Base-by-base conservation (phyloP, 2,113 vertebrate species). In the Forbesichthys papilliferus region DNA sequence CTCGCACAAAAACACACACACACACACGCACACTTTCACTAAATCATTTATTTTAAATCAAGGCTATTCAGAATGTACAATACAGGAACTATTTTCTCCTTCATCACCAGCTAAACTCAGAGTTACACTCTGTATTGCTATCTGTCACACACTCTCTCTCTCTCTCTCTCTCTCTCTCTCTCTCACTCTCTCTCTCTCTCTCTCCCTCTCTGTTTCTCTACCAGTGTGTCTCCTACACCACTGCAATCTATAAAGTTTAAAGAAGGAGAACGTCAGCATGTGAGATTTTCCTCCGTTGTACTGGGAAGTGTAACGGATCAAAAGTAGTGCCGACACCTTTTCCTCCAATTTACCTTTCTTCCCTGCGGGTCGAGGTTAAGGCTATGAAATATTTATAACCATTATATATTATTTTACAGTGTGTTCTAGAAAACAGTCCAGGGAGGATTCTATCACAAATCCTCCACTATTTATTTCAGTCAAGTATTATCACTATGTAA, bases 51-150 rank as follows among this genome's bases (percentile, higher is more conserved):
- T 59, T 60, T 27, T 51, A 20, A 66, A 86, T 81, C 75, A 78
- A 84, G 76, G 74, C 46, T 67, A 84, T 82, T 83, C 69, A 56
- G 42, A 79, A 75, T 68, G 77, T 54, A 79, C 69, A 83, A 72
- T 68, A 48, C 47, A 58, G 60, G 67, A 61, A 68, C 75, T 59
- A 71, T 60, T 58, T 68, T 57, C 79, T 42, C 61, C 54, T 77
- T 49, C 64, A 52, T 66, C 34, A 9, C 42, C 13, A 0, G 16
- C 49, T 36, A 5, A 53, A 48, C 16, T 27, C 18, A 10, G 9
- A 55, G 27, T 56, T 49, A 18, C 11, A 16, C 48, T 52, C 48
- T 46, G 42, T 49, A 12, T 42, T 42, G 36, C 36, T 42, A 42
- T 42, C 36, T 42, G 36, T 42, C 36, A 33, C 27, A 49, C 62